Base-by-base conservation (phyloP, 2,888 invertebrate genomes). In the Nudaria mundana region DNA sequence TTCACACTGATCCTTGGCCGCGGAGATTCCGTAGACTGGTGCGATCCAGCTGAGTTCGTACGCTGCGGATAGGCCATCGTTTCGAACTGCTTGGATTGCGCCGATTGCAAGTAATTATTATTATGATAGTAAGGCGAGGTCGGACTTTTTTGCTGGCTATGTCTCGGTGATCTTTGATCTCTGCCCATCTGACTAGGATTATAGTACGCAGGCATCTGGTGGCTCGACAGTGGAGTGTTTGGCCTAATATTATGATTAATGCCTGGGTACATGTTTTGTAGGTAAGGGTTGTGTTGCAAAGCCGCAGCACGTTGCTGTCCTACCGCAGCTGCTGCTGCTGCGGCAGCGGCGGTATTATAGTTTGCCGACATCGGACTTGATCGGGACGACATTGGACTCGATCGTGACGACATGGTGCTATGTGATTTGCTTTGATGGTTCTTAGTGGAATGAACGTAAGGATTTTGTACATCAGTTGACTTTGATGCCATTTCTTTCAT, bases 1-100 rank as follows among this genome's bases (percentile, higher is more conserved):
- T 91, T 92, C 45, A 91, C 91, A 66, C 91, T 91, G 42, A 91
- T 90, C 54, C 92, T 81, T 25, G 92, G 92, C 44, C 91, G 90
- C 50, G 90, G 84, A 29, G 88, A 83, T 55, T 85, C 81, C 56
- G 89, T 84, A 26, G 88, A 83, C 57, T 85, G 81, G 58, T 84
- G 78, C 13, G 80, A 75, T 13, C 76, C 56, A 37, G 75, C 47
- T 44, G 78, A 70, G 42, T 68, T 68, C 40, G 76, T 73, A 34
- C 80, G 52, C 43, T 76, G 74, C 44, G 75, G 74, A 11, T 71
- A 71, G 2, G 33, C 16, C 25, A 57, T 55, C 15, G 60, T 55
- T 12, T 83, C 83, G 1, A 75, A 54, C 10, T 81, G 84, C 58
- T 85, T 83, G 12, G 30, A 34, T 26, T 43, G 42, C 48, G 77